Evolutionary conservation across 2,113 vertebrate genomes (phyloP), one percentile per base, ranked within the genome.

Genomic region (Pipra filicauda): DNA sequence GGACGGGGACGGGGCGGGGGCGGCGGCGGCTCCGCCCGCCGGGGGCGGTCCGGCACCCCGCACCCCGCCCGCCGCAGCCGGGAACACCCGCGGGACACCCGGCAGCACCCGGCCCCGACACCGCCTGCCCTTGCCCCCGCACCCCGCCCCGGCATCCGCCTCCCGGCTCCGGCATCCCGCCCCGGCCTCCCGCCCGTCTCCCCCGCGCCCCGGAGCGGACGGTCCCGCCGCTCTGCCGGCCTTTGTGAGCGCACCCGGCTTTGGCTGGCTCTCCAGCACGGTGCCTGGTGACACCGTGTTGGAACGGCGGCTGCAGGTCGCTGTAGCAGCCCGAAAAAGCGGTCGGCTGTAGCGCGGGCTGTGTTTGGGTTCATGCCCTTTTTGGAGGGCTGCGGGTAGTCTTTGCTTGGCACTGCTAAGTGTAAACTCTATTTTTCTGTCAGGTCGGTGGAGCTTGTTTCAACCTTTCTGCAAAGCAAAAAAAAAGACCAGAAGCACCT

Each of bases 81-180:
- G 26, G 12, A n/a, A 18, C 15, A 6, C 9, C 20, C 14, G 9
- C 4, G 39, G 12, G 30, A n/a, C 13, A 23, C 7, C 28, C 11
- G 1, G 9, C 17, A 6, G 9, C 17, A 0, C 14, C 17, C n/a
- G 11, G 39, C 8, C 3, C 4, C 15, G 51, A 4, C 14, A 5
- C 11, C 8, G 8, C 7, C 9, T 6, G 28, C 4, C 5, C 14
- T 15, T 65, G 8, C 18, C 28, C 12, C 39, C 8, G 39, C 13
- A 0, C 17, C 26, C 39, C 7, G 46, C 16, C 4, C 5, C 15
- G 24, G 12, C 14, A 6, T 11, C 8, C 8, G 4, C 8, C 11
- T 18, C 6, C 9, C 13, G 8, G 1, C 12, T 19, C 20, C 15
- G 15, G 35, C 39, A 43, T 30, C 18, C 27, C 8, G 16, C 12